phyloP scores from a whole-genome alignment of 1,140 invertebrate genomes.

The Ditylenchus dipsaci region DNA sequence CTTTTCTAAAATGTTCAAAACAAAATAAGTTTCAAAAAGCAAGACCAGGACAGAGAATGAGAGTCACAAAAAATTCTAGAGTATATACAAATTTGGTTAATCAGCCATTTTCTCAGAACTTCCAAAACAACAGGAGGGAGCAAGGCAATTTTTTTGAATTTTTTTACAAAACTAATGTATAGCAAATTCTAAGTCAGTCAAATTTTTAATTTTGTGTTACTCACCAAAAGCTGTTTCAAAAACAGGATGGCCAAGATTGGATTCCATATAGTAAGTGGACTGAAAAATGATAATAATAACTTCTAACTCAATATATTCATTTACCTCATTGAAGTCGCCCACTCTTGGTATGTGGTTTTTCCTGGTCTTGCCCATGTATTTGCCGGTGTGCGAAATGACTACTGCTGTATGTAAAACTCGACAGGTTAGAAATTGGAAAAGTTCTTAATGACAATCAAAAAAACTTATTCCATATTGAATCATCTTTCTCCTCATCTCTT shows the following conservation, averaged over 20 bases:
- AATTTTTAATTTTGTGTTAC: neutral
- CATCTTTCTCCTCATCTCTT: slow-evolving; percentile 76
- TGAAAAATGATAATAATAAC: slow-evolving; percentile 38
- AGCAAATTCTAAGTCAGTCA: slow-evolving; percentile 5
- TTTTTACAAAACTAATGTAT: too few relatives aligned
- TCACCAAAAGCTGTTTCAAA: slow-evolving; percentile 68
- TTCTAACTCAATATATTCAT: neutral
- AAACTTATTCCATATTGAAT: slow-evolving; percentile 82
- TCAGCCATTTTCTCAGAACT: too few relatives aligned
- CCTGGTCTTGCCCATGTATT: slow-evolving; percentile 83
- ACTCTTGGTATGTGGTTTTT: slow-evolving; percentile 96
- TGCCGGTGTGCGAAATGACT: slow-evolving; percentile 79
- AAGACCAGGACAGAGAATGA: too few relatives aligned
- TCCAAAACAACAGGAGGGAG: too few relatives aligned
- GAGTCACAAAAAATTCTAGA: too few relatives aligned
- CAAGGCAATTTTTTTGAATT: too few relatives aligned
- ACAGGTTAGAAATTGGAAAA: too few relatives aligned
- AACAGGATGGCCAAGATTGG: slow-evolving; percentile 88
- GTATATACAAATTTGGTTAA: too few relatives aligned
- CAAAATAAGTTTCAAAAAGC: too few relatives aligned
- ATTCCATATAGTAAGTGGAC: slow-evolving; percentile 95
- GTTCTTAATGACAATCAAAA: too few relatives aligned
- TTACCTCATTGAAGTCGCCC: slow-evolving; percentile 89
- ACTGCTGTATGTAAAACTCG: slow-evolving; percentile 61
- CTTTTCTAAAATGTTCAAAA: too few relatives aligned